Evolutionary conservation across 2,888 invertebrate species (phyloP).

Genomic region (Drosophila anomalata): DNA sequence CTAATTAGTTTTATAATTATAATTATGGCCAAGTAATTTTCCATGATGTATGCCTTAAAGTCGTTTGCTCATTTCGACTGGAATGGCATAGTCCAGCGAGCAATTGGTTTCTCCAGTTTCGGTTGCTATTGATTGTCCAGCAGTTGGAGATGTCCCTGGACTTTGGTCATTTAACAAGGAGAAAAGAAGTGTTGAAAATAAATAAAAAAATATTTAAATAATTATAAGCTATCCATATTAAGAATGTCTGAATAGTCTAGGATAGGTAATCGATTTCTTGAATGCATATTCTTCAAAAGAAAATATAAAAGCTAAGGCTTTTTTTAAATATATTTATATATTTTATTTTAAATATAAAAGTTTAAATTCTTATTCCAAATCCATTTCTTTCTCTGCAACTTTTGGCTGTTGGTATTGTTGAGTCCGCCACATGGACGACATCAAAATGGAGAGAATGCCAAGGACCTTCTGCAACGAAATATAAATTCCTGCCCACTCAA

Average conservation of each 20-base stretch:
- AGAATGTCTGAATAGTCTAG: too few species aligned
- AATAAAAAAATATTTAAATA: neutral
- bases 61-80: constrained; percentile 6
- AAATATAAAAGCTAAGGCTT: neutral
- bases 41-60: constrained; percentile 60
- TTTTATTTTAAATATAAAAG: neutral
- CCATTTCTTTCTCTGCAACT: constrained; percentile 32
- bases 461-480: constrained; percentile 54
- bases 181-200: neutral
- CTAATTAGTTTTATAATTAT: constrained; percentile 77
- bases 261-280: too few species aligned
- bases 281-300: too few species aligned
- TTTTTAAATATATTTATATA: neutral
- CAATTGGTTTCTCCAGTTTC: constrained; percentile 71
- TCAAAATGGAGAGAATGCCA: constrained; percentile 38
- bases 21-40: constrained; percentile 53
- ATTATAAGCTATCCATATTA: neutral
- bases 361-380: neutral
- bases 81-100: constrained; percentile 70
- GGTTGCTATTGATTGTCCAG: constrained; percentile 72
- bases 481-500: constrained; percentile 74
- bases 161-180: neutral
- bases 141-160: constrained; percentile 57
- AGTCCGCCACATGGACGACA: constrained; percentile 70
- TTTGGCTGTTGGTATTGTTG: constrained; percentile 36